Base-by-base conservation (phyloP, 2,888 invertebrate species). In the Microplitis deprimator region DNA sequence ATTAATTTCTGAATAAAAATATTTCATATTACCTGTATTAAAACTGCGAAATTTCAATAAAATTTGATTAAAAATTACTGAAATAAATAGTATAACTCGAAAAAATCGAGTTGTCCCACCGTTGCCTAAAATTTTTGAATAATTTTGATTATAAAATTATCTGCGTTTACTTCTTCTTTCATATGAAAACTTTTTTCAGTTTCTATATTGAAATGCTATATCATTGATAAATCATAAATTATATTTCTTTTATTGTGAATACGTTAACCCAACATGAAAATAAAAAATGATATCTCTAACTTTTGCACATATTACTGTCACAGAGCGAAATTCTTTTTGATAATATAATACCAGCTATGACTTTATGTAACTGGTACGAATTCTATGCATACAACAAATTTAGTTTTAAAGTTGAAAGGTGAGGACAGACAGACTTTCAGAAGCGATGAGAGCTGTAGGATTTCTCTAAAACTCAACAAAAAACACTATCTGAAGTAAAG, bases 391-490 rank as follows among this genome's bases (percentile, higher is more conserved):
- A 50, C 13, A 50, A 50, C 50, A 50, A 50, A 50, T 50, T 50
- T 50, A 50, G 50, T 50, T 50, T 13, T 50, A 50, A 50, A 50
- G 50, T 50, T 50, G 13, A 50, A 50, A 50, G 50, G 50, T 50
- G 50, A 50, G 8, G 50, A 50, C 50, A 50, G 13, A 4, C 50
- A 50, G 50, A 50, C 50, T 50, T 50, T 50, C 13, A 50, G 50
- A 50, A 50, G 50, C 13, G 50, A 50, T 50, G 13, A 13, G 50
- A 50, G 29, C 29, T 50, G 50, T 50, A 50, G 50, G 50, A 50
- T 50, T 50, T 50, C 50, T 50, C 50, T 50, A 50, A 50, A 50
- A 50, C 50, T 50, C 50, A 50, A 50, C 50, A 50, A 50, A 50
- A 50, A 50, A 50, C 50, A 50, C 8, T 4, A 50, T 50, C 50